Percentiles rank a stretch among this genome's conserved stretches.
These are phyloP conservation scores for Mallateleia sp. DNA, from an alignment of 2,888 invertebrate genomes.

Conservation along the genomic window DNA sequence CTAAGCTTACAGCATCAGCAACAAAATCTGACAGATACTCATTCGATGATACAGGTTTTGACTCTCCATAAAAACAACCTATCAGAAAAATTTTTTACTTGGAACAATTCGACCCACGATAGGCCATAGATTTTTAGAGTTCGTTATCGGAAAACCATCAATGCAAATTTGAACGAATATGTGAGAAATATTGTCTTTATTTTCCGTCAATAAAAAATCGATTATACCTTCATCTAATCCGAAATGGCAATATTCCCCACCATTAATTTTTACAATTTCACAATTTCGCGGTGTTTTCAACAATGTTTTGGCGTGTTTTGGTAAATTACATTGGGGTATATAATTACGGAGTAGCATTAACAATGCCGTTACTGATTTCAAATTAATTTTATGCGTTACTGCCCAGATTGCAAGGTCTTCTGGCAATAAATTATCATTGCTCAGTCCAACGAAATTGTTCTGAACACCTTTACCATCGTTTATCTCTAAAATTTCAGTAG, in stretches of 20 bases:
- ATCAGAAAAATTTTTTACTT: not conserved
- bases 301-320: not conserved
- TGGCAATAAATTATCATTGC: too few relatives aligned
- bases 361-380: not conserved
- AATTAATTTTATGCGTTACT: too few relatives aligned
- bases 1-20: not conserved
- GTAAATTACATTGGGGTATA: not conserved
- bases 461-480: too few relatives aligned
- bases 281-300: not conserved
- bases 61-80: not conserved
- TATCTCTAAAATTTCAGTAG: too few relatives aligned
- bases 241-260: not conserved
- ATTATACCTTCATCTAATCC: not conserved
- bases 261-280: not conserved
- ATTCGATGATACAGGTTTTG: not conserved
- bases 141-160: not conserved
- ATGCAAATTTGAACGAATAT: not conserved
- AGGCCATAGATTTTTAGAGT: not conserved
- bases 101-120: not conserved
- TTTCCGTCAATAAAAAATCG: not conserved
- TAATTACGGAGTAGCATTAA: not conserved
- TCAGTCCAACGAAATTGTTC: too few relatives aligned
- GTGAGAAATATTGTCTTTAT: not conserved
- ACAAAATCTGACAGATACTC: not conserved
- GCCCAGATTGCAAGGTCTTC: too few relatives aligned